Conservation (phyloP, 2,888 invertebrate genomes). For the Drosophila parthenogenetica region DNA sequence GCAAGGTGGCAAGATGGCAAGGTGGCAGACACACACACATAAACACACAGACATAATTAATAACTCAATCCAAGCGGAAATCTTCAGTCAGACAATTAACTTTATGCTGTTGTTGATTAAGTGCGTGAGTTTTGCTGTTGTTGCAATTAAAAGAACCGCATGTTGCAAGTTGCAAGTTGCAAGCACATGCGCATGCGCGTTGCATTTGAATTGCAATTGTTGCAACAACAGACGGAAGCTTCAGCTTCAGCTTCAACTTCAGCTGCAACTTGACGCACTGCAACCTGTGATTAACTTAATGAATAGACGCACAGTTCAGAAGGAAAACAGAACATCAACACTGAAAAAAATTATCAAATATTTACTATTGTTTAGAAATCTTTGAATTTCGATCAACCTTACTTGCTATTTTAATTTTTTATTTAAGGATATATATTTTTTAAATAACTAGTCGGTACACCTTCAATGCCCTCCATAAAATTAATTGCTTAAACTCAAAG, state of each 20-base stretch:
- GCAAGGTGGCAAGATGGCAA: conserved; percentile 9
- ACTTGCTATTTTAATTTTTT: no score
- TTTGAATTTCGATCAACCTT: no score
- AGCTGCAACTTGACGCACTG: conserved; percentile 59
- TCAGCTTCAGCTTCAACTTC: conserved; percentile 26
- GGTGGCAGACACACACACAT: conserved; percentile 45
- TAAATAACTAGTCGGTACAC: no score
- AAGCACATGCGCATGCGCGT: conserved; percentile 33
- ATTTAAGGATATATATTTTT: no score
- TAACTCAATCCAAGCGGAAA: conserved; percentile 82
- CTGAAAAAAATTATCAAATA: no score
- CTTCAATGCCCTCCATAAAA: no score
- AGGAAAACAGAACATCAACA: neutral
- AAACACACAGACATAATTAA: conserved; percentile 72
- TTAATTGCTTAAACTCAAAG: no score
- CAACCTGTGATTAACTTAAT: conserved; percentile 70
- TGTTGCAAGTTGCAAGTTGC: conserved; percentile 18
- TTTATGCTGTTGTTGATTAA: conserved; percentile 36
- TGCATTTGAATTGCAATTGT: conserved; percentile 52
- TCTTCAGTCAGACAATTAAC: conserved; percentile 43
- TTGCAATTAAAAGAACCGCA: conserved; percentile 23
- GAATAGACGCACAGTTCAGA: conserved; percentile 39
- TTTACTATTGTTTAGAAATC: no score
- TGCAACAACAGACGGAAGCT: conserved; percentile 54
- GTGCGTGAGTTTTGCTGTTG: conserved; percentile 44